Evolutionary conservation across 2,113 vertebrate genomes (phyloP).

Genomic region (Coracopsis vasa): DNA sequence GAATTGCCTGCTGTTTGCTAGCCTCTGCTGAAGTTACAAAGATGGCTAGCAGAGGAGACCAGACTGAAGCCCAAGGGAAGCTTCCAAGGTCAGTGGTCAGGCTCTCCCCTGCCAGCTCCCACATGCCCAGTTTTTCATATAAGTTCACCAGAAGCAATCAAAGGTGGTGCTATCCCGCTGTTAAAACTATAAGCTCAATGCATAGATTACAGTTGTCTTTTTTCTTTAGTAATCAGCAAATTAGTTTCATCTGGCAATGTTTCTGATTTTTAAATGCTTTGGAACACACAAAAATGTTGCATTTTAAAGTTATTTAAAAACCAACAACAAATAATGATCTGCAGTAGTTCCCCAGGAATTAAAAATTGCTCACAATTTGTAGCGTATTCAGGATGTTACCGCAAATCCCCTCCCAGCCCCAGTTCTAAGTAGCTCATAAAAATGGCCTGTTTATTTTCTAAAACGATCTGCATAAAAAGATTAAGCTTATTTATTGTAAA

Average conservation of each 20-base stretch:
- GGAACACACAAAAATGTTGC: background rate
- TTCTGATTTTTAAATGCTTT: conserved; percentile 12
- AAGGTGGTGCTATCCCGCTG: background rate
- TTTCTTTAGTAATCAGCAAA: background rate
- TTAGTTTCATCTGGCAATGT: background rate
- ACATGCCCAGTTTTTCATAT: background rate
- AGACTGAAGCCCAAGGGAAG: background rate
- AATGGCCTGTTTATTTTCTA: conserved; percentile 62
- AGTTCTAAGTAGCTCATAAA: conserved; percentile 62
- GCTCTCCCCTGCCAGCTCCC: background rate
- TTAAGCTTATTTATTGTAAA: conserved; percentile 70
- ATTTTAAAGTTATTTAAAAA: conserved; percentile 40
- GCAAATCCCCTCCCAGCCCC: conserved; percentile 11
- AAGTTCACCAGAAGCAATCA: background rate
- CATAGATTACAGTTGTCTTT: background rate
- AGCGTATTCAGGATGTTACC: background rate
- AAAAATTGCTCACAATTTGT: conserved; percentile 15
- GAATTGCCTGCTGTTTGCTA: background rate
- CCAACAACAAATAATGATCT: background rate
- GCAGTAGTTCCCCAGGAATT: conserved; percentile 11
- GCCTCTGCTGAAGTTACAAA: background rate
- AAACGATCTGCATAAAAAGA: conserved; percentile 47
- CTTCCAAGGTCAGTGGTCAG: background rate
- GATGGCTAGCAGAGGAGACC: background rate
- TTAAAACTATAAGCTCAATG: background rate